These are phyloP conservation scores for Sinocyclocheilus anophthalmus DNA, from an alignment of 2,113 vertebrate species.

Conservation along the genomic window DNA sequence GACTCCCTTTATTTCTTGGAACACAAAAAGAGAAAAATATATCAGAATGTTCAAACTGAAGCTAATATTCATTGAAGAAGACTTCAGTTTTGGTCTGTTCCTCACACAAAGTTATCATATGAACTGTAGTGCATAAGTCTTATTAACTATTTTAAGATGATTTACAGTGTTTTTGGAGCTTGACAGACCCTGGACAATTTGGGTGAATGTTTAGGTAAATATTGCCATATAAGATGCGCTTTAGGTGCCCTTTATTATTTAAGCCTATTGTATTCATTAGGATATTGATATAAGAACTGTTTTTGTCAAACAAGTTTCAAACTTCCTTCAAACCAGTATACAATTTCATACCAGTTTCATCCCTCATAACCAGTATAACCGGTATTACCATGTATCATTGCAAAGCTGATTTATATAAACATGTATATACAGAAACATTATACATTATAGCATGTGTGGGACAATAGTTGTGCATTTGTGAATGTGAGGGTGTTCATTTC, in stretches of 20 bases:
- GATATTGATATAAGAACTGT: neutral
- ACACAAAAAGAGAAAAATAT: neutral
- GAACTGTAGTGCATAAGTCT: neutral
- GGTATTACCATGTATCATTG: neutral
- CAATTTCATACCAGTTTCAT: neutral
- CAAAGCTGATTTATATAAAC: neutral
- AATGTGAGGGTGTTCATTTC: neutral
- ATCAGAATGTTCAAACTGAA: neutral
- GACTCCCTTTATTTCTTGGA: neutral
- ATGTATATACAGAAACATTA: neutral
- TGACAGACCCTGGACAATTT: neutral
- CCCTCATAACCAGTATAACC: neutral
- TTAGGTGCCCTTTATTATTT: too few species aligned
- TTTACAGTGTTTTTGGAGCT: neutral
- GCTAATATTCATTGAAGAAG: too few species aligned
- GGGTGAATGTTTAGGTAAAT: neutral
- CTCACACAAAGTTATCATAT: too few species aligned
- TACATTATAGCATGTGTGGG: too few species aligned
- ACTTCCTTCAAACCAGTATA: neutral
- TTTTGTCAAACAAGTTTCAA: neutral
- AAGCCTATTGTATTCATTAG: neutral
- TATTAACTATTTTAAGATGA: neutral
- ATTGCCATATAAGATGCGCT: neutral
- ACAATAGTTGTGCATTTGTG: neutral
- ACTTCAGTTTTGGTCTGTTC: too few species aligned